Conservation (phyloP, 2,797 vertebrate species). For the Takifugu ocellatus region DNA sequence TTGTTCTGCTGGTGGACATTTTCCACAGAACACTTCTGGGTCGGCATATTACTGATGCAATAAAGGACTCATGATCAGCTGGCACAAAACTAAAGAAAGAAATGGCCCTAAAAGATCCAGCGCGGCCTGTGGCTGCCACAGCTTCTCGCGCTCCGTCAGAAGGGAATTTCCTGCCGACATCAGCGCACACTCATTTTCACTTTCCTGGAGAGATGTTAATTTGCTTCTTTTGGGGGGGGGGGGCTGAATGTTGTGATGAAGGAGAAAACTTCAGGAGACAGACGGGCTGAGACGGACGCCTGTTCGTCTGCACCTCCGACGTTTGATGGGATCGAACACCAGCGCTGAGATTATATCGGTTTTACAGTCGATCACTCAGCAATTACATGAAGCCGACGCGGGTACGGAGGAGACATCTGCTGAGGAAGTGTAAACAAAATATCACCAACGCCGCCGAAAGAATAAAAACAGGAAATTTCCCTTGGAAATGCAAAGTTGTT, state of each 20-base stretch:
- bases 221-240: slow-evolving; percentile 14
- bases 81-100: slow-evolving; percentile 53
- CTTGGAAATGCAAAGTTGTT: slow-evolving; percentile 1
- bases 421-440: slow-evolving; percentile 9
- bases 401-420: too few relatives aligned
- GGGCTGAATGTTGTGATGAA: slow-evolving; percentile 3
- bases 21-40: slow-evolving; percentile 46
- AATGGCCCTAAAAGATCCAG: slow-evolving; percentile 54
- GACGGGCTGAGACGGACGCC: slow-evolving; percentile 12
- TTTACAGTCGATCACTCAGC: background rate
- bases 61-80: slow-evolving; percentile 74
- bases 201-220: slow-evolving; percentile 31
- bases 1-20: slow-evolving; percentile 8
- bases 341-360: slow-evolving; percentile 9
- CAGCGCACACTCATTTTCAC: slow-evolving; percentile 25
- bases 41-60: slow-evolving; percentile 59
- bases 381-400: slow-evolving; percentile 1
- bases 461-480: slow-evolving; percentile 9
- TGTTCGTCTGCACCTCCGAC: too few relatives aligned
- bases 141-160: slow-evolving; percentile 59
- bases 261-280: slow-evolving; percentile 20
- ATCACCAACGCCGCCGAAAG: slow-evolving; percentile 11
- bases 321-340: slow-evolving; percentile 23
- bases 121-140: slow-evolving; percentile 57
- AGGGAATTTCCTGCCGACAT: slow-evolving; percentile 55